Conservation (phyloP, 1,140 invertebrate genomes). For the Trachelipus rathkii region DNA sequence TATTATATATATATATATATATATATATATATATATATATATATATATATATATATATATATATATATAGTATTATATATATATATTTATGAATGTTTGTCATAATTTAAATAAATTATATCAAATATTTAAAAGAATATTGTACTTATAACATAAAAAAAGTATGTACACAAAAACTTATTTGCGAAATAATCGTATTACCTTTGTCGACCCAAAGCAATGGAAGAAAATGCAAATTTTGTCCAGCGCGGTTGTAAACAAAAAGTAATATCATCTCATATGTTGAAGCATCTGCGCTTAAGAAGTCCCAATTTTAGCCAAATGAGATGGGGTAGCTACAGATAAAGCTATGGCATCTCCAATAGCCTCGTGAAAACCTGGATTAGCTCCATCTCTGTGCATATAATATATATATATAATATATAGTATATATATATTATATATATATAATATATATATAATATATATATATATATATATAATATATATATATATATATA, state of each 20-base stretch:
- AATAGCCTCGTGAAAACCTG: slow-evolving; percentile 61
- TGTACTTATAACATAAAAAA: neutral
- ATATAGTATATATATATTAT: neutral
- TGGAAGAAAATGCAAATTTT: slow-evolving; percentile 84
- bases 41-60: neutral
- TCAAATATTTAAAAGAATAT: too few relatives aligned
- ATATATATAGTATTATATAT: too few relatives aligned
- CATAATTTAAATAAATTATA: too few relatives aligned
- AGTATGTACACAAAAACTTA: neutral
- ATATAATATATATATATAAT: too few relatives aligned
- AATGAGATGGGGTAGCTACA: slow-evolving; percentile 63
- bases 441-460: too few relatives aligned
- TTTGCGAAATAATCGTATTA: too few relatives aligned
- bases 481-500: too few relatives aligned
- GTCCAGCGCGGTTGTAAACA: slow-evolving; percentile 73
- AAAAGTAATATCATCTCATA: slow-evolving; percentile 58
- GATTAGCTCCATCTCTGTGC: slow-evolving; percentile 75
- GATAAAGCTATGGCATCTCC: slow-evolving; percentile 66
- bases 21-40: neutral
- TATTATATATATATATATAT: too few relatives aligned
- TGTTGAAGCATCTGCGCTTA: slow-evolving; percentile 32
- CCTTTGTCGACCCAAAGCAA: slow-evolving; percentile 75
- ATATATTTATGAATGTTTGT: too few relatives aligned
- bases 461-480: neutral
- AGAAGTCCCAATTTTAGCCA: slow-evolving; percentile 45